Percentiles rank a stretch among this genome's conserved stretches.
Conservation (phyloP, 2,888 invertebrate genomes). For the Drosophila fungiperda region DNA sequence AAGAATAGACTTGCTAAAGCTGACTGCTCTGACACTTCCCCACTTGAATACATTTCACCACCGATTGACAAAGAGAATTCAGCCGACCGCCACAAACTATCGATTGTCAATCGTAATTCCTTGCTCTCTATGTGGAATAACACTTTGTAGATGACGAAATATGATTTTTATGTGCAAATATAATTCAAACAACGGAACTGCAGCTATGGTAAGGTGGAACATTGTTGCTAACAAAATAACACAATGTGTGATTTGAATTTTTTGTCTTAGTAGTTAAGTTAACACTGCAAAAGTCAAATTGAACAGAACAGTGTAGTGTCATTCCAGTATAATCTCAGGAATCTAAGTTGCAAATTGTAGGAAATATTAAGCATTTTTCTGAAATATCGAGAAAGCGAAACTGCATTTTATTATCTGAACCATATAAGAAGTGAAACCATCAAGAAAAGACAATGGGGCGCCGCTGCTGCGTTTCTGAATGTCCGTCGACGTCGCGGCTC, state of each 20-base stretch:
- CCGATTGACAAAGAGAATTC: background rate
- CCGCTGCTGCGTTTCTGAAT: conserved; percentile 83
- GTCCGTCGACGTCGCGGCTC: conserved; percentile 82
- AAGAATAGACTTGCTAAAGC: background rate
- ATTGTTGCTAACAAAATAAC: background rate
- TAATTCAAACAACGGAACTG: background rate
- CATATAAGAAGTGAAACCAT: background rate
- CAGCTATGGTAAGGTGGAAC: background rate
- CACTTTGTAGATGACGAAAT: background rate
- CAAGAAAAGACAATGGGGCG: conserved; percentile 80
- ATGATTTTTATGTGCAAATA: background rate
- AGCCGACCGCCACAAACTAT: conserved; percentile 14
- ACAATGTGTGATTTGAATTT: background rate
- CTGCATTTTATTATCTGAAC: conserved; percentile 3
- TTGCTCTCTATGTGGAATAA: background rate
- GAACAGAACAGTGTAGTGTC: background rate
- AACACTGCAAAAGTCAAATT: background rate
- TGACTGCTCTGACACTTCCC: conserved; percentile 30
- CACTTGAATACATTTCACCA: background rate
- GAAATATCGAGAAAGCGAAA: conserved; percentile 9
- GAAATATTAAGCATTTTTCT: conserved; percentile 32
- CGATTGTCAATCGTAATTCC: background rate
- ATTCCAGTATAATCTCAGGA: conserved; percentile 27
- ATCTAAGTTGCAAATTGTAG: conserved; percentile 9
- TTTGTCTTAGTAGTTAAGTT: background rate